Evolutionary conservation across 2,888 invertebrate species (phyloP).

Genomic region (Ochropleura plecta): DNA sequence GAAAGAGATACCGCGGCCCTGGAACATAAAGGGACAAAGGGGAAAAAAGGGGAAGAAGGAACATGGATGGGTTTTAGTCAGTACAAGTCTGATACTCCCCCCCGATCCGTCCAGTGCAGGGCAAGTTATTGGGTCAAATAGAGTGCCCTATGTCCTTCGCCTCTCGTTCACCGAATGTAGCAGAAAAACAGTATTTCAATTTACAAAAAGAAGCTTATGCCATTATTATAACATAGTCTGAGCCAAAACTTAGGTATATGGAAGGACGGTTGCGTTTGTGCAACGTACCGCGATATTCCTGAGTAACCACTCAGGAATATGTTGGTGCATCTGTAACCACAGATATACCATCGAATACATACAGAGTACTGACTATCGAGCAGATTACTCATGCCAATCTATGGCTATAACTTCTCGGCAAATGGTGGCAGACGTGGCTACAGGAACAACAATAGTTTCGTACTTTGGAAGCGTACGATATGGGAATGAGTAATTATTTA

Average conservation of each 20-base stretch:
- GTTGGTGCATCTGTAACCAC: background rate
- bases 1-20: no score
- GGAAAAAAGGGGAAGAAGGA: no score
- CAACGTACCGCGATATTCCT: background rate
- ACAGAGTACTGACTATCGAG: background rate
- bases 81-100: no score
- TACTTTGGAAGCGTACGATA: background rate
- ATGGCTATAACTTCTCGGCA: background rate
- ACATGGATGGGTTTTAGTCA: no score
- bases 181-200: background rate
- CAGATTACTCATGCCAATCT: background rate
- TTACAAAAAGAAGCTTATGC: background rate
- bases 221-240: background rate
- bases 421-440: background rate
- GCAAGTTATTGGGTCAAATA: no score
- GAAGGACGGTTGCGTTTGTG: background rate
- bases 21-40: no score
- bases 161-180: background rate
- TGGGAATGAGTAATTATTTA: no score
- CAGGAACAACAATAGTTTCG: background rate
- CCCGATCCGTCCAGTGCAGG: no score
- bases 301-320: background rate
- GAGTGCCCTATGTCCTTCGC: background rate
- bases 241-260: background rate
- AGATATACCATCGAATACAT: background rate